Evolutionary conservation across 2,888 invertebrate genomes (phyloP).

Genomic region (Habroteleia sp.): DNA sequence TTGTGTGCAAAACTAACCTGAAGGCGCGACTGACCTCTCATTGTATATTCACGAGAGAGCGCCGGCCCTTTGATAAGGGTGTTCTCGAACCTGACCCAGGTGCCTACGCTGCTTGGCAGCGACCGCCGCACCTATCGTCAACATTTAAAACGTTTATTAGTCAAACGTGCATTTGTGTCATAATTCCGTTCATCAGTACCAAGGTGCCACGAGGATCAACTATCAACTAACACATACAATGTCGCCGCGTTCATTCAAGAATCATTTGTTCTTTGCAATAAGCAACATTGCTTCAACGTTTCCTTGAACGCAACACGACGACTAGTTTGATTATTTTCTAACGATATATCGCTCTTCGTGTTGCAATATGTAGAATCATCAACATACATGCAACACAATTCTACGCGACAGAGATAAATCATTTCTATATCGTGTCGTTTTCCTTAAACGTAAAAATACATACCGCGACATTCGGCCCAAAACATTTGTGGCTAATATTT

Average conservation of each 20-base stretch:
- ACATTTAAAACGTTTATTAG: slow-evolving; percentile 72
- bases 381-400: not conserved
- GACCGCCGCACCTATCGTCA: slow-evolving; percentile 91
- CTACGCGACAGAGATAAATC: not conserved
- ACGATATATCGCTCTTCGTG: slow-evolving; percentile 3
- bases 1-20: slow-evolving; percentile 80
- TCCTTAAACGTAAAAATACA: slow-evolving; percentile 1
- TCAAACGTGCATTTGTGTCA: slow-evolving; percentile 43
- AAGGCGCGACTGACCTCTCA: slow-evolving; percentile 76
- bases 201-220: slow-evolving; percentile 54
- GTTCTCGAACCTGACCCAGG: slow-evolving; percentile 95
- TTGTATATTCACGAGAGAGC: slow-evolving; percentile 85
- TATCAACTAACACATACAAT: slow-evolving; percentile 31
- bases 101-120: slow-evolving; percentile 91
- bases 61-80: slow-evolving; percentile 98
- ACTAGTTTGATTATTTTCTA: not conserved
- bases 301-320: not conserved
- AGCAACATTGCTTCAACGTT: not conserved
- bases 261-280: too few species aligned
- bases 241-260: slow-evolving; percentile 5
- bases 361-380: not conserved
- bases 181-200: slow-evolving; percentile 41
- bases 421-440: not conserved
- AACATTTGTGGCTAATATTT: not conserved
- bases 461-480: not conserved